Evolutionary conservation across 2,888 invertebrate species (phyloP), one percentile per base, ranked within the genome.

Genomic region (Calameuta idolon): DNA sequence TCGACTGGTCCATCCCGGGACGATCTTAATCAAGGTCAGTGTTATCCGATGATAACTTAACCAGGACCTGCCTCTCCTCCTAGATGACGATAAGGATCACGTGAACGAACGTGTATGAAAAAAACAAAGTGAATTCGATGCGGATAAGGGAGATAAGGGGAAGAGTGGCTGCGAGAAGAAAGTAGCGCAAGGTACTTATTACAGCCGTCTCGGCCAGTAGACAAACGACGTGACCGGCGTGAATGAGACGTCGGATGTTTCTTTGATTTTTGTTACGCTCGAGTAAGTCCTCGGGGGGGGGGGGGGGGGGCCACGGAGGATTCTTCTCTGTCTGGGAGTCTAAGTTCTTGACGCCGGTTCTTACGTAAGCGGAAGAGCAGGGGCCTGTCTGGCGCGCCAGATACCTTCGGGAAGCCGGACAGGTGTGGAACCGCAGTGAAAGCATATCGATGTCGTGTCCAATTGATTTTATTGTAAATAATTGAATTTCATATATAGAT

Each of bases 211-310:
- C 23, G 55, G 1, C 2, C 23, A 55, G 55, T 9, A 2, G 55
- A 23, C 23, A 23, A 3, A 23, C 55, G 23, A 55, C 55, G 55
- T 55, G 23, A 23, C 55, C 31, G 34, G 71, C 71, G 71, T 71
- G 71, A 71, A 71, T 71, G 71, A 71, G 71, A 31, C 15, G 71
- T 33, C 71, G 71, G 71, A 71, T 71, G 74, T 75, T 69, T 74
- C 80, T 80, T 80, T 80, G 76, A 85, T 83, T 82, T 83, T 82
- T 77, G 77, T 81, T 79, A 82, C 82, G 85, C 83, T 83, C 83
- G 81, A 82, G 79, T 82, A 81, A 82, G 69, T 74, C 81, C 35
- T 35, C 35, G 35, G 12, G 3, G n/a, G n/a, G n/a, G n/a, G n/a
- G n/a, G n/a, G n/a, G n/a, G n/a, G n/a, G 80, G 75, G 23, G 23